Base-by-base conservation (phyloP, 2,113 vertebrate genomes). In the Vireo altiloquus region DNA sequence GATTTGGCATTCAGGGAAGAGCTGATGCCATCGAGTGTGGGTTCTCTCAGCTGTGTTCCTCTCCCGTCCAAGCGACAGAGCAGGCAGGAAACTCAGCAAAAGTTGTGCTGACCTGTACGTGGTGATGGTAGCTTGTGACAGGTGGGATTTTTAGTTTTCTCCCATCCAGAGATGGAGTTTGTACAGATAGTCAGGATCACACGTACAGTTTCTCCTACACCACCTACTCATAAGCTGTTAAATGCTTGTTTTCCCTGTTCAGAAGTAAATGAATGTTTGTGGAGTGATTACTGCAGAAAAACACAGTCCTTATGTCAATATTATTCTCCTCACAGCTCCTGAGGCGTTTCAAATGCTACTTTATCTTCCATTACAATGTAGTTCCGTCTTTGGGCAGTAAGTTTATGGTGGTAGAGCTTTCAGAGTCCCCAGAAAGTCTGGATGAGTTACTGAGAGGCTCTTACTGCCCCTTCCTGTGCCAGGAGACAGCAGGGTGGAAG, bases 161-260 rank as follows among this genome's bases (percentile, higher is more conserved):
- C 57, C 49, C 81, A 71, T 44, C 87, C 81, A 89, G 75, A 49
- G 54, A 49, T 27, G 7, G 77, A 74, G 47, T 87, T 90, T 66
- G 83, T 46, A 82, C 13, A 2, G 70, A 77, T 3, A 89, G 81
- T 28, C 81, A 79, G 35, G 92, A 78, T 75, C 25, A 78, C 76
- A 83, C 68, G 24, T 37, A 13, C 64, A 64, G 42, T 44, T 94
- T 94, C 95, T 95, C 92, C 92, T 92, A 96, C 90, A 92, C 93
- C 96, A 79, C 95, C 93, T 93, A 78, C 93, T 96, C 96, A 40
- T 15, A 94, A 95, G 93, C 95, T 96, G 95, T 96, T 91, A 89
- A 91, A 24, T 2, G 44, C 90, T 92, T 93, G 74, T 93, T 94
- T 94, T 79, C 93, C 87, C 44, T 60, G 65, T n/a, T 91, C 78